phyloP scores from a whole-genome alignment of 2,888 invertebrate species.

The Plagodis dolabraria region DNA sequence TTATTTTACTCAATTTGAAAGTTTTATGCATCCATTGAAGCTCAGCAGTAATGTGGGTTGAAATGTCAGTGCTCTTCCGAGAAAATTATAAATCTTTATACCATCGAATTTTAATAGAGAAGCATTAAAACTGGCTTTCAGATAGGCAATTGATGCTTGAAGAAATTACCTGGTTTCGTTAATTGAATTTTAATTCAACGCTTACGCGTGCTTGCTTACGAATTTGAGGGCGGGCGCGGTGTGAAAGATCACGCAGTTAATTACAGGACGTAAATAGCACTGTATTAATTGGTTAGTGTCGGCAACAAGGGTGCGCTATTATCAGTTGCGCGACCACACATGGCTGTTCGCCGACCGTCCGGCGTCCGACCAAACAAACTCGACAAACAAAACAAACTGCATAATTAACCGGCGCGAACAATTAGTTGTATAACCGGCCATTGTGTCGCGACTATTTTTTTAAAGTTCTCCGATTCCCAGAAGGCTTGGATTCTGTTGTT shows the following conservation, averaged over 20 bases:
- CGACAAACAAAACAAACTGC: constrained; percentile 60
- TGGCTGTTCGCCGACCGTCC: constrained; percentile 3
- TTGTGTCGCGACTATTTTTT: constrained; percentile 70
- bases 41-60: constrained; percentile 34
- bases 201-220: constrained; percentile 23
- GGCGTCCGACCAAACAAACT: constrained; percentile 44
- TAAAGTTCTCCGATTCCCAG: constrained; percentile 70
- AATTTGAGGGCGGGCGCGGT: constrained; percentile 21
- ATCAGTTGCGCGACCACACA: constrained; percentile 36
- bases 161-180: constrained; percentile 15
- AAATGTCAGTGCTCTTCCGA: constrained; percentile 30
- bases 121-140: constrained; percentile 31
- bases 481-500: constrained; percentile 63
- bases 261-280: constrained; percentile 34
- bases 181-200: constrained; percentile 27
- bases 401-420: constrained; percentile 76
- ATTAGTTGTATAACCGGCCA: constrained; percentile 78
- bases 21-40: constrained; percentile 48
- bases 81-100: constrained; percentile 35
- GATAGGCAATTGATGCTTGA: constrained; percentile 32
- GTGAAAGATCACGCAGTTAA: constrained; percentile 38
- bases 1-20: constrained; percentile 59
- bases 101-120: constrained; percentile 35
- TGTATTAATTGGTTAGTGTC: constrained; percentile 38
- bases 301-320: constrained; percentile 31